Conservation (phyloP, 1,140 invertebrate genomes). For the Drosophila setifemur region DNA sequence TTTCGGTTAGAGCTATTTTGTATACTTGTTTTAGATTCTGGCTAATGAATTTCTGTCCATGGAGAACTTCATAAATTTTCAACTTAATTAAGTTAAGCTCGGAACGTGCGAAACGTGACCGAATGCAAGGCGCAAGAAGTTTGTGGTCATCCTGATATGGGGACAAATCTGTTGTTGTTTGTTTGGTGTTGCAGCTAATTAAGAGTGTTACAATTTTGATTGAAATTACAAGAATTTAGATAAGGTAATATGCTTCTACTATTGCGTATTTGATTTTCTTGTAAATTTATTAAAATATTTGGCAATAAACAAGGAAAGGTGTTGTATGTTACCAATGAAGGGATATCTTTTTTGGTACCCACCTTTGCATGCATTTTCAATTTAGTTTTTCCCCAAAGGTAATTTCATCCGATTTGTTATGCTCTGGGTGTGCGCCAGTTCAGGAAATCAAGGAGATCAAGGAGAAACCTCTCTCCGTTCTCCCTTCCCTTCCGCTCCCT, state of each 20-base stretch:
- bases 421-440: constrained; percentile 9
- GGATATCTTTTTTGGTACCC: no score
- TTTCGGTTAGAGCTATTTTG: constrained; percentile 6
- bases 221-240: no score
- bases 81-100: constrained; percentile 76
- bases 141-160: constrained; percentile 6
- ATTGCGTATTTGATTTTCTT: no score
- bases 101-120: constrained; percentile 35
- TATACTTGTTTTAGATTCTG: constrained; percentile 22
- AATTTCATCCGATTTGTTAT: constrained; percentile 3
- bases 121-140: no score
- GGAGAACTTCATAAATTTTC: constrained; percentile 75
- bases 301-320: no score
- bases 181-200: constrained; percentile 28
- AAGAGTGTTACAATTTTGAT: constrained; percentile 23
- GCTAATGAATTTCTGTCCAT: constrained; percentile 73
- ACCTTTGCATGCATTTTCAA: not conserved
- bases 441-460: constrained; percentile 43
- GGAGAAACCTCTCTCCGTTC: not conserved
- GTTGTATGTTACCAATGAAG: no score
- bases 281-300: no score
- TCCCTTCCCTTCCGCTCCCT: not conserved
- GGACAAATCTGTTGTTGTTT: no score
- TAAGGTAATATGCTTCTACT: no score
- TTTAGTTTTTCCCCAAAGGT: not conserved